Percentiles rank a stretch among this genome's conserved stretches.
These are phyloP conservation scores for Gambelia wislizenii DNA, from an alignment of 2,797 vertebrate genomes.

Conservation along the genomic window DNA sequence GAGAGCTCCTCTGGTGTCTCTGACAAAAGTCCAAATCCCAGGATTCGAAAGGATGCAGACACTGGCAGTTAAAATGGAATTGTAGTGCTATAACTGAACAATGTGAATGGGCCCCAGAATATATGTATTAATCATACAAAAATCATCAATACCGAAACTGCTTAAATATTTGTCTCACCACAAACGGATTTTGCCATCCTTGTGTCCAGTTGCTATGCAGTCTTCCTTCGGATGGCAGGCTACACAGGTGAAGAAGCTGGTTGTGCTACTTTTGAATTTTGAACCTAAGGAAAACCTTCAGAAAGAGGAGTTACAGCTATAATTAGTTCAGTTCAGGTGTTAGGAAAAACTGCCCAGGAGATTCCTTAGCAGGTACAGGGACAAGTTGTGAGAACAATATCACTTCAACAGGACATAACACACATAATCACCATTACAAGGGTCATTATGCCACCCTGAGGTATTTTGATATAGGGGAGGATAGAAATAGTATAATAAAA, in stretches of 20 bases:
- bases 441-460: too few species aligned
- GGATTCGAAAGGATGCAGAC: too few species aligned
- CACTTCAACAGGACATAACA: neutral
- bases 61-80: too few species aligned
- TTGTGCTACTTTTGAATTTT: slow-evolving; percentile 80
- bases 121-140: too few species aligned
- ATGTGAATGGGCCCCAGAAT: neutral
- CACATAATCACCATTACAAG: neutral
- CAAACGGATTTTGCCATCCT: slow-evolving; percentile 92
- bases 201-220: slow-evolving; percentile 93
- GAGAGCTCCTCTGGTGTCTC: too few species aligned
- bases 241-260: slow-evolving; percentile 88
- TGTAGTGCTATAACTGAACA: too few species aligned
- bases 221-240: slow-evolving; percentile 92
- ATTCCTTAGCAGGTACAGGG: neutral
- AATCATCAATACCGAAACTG: fast-evolving
- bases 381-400: neutral
- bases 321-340: neutral
- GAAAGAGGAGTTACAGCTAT: slow-evolving; percentile 35
- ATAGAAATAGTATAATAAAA: neutral
- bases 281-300: slow-evolving; percentile 85
- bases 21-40: too few species aligned
- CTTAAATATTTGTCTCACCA: slow-evolving; percentile 81
- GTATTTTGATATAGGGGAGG: too few species aligned
- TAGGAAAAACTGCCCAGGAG: neutral